Conservation (phyloP, 2,113 vertebrate species). For the Patagioenas fasciata region DNA sequence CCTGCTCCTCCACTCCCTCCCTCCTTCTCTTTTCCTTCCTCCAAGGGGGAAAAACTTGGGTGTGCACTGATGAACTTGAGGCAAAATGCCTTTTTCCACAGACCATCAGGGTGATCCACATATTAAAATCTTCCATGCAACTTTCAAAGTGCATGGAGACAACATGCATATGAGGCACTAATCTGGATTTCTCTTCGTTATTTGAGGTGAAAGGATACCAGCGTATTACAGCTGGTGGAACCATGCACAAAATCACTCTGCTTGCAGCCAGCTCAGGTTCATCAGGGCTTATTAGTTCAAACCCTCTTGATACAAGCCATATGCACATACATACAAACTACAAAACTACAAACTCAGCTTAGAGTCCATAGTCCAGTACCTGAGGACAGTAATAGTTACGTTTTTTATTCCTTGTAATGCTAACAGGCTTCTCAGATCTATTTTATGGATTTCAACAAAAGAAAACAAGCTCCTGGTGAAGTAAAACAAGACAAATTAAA, state of each 20-base stretch:
- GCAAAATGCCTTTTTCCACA: neutral
- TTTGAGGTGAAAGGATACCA: neutral
- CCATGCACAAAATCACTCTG: neutral
- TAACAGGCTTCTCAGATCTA: neutral
- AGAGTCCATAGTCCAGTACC: neutral
- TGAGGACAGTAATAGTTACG: neutral
- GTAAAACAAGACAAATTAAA: neutral
- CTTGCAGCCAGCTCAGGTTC: fast-evolving
- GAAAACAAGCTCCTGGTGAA: neutral
- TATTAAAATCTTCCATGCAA: neutral
- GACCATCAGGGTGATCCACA: neutral
- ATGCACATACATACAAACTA: neutral
- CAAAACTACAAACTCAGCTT: neutral
- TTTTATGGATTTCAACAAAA: neutral
- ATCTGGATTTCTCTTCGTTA: neutral
- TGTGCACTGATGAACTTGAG: neutral
- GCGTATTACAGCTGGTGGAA: neutral
- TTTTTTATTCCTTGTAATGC: neutral
- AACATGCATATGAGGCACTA: fast-evolving
- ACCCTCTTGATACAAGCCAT: neutral
- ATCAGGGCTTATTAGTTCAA: neutral
- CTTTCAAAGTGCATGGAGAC: neutral
- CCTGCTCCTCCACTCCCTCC: neutral
- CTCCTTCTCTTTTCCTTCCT: neutral
- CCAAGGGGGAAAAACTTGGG: neutral